phyloP scores from a whole-genome alignment of 2,797 vertebrate genomes.

The Sylvia borin region DNA sequence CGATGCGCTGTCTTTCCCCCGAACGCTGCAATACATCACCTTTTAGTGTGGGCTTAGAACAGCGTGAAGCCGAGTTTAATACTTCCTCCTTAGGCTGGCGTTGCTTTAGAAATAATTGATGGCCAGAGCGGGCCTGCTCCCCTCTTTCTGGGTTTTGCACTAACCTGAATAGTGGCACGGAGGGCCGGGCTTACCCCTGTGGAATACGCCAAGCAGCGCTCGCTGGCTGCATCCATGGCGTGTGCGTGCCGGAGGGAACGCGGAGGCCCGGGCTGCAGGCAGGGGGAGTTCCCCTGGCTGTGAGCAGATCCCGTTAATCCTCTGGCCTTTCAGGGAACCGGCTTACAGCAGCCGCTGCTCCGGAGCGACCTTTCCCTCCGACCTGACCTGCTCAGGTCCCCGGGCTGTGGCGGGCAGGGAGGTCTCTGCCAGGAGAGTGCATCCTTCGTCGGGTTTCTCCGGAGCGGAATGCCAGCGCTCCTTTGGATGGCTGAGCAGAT shows the following conservation, averaged over 20 bases:
- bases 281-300: conserved; percentile 64
- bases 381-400: not conserved
- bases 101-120: not conserved
- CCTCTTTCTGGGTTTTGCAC: not conserved
- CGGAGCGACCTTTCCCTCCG: conserved; percentile 16
- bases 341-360: not conserved
- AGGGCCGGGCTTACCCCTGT: not conserved
- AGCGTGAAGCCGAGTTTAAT: not conserved
- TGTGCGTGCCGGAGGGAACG: not conserved
- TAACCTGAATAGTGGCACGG: not conserved
- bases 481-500: not conserved
- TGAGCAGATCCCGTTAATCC: conserved; percentile 58
- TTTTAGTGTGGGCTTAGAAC: not conserved
- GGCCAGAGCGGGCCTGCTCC: not conserved
- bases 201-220: not conserved
- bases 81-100: not conserved
- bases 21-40: not conserved
- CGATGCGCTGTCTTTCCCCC: not conserved
- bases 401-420: not conserved
- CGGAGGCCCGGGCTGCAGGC: conserved; percentile 61
- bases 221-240: not conserved
- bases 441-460: not conserved
- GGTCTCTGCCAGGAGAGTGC: not conserved
- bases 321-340: conserved; percentile 28
- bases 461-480: not conserved